These are phyloP conservation scores for Zelleria hepariella DNA, from an alignment of 2,888 invertebrate genomes.

Conservation along the genomic window DNA sequence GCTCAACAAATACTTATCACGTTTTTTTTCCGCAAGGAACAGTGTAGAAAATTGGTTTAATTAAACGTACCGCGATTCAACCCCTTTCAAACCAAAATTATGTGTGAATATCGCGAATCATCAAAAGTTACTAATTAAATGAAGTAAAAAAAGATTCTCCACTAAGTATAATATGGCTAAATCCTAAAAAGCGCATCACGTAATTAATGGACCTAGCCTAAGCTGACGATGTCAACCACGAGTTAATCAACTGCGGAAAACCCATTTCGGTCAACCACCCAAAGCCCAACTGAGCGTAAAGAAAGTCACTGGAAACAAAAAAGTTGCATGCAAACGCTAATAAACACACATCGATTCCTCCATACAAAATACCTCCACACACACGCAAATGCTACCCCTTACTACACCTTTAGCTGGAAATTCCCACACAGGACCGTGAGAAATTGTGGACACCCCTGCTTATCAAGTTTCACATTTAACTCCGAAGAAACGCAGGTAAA, in stretches of 20 bases:
- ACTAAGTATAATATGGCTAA: too few relatives aligned
- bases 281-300: not conserved
- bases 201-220: too few relatives aligned
- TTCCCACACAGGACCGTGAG: constrained; percentile 68
- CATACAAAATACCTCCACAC: constrained; percentile 13
- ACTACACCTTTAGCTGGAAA: constrained; percentile 45
- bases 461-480: constrained; percentile 46
- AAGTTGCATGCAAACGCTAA: not conserved
- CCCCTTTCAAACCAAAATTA: too few relatives aligned
- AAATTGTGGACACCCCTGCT: constrained; percentile 40
- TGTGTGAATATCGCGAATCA: too few relatives aligned
- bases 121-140: too few relatives aligned
- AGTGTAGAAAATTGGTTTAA: too few relatives aligned
- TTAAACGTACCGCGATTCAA: too few relatives aligned
- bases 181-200: too few relatives aligned
- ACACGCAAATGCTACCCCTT: constrained; percentile 34
- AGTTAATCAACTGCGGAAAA: not conserved
- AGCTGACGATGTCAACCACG: too few relatives aligned
- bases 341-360: not conserved
- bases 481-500: constrained; percentile 24
- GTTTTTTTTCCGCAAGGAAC: too few relatives aligned
- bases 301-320: not conserved
- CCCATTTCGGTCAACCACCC: not conserved
- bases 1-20: too few relatives aligned
- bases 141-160: too few relatives aligned